These are phyloP conservation scores for Luperina testacea DNA, from an alignment of 2,888 invertebrate species.

Conservation along the genomic window DNA sequence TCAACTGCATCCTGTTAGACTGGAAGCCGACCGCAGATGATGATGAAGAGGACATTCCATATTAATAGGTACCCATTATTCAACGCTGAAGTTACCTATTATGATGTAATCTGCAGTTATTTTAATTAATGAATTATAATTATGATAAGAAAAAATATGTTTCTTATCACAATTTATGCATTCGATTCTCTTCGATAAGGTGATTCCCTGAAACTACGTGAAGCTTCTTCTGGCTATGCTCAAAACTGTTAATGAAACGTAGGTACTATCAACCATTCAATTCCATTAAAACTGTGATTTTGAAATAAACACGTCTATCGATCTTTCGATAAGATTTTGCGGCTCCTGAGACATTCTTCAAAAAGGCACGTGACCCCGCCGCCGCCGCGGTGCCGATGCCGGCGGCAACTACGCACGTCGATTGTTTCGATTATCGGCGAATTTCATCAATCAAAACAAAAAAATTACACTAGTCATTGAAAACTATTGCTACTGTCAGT, in stretches of 20 bases:
- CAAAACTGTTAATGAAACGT: not conserved
- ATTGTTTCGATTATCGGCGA: not conserved
- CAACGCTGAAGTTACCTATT: not conserved
- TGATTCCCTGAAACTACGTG: conserved; percentile 11
- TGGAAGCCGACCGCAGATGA: no score
- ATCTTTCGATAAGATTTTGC: not conserved
- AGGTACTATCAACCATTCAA: not conserved
- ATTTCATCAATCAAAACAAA: not conserved
- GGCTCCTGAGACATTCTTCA: not conserved
- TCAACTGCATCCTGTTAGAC: no score
- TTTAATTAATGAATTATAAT: not conserved
- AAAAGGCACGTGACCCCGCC: not conserved
- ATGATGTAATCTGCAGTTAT: conserved; percentile 17
- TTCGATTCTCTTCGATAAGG: conserved; percentile 14
- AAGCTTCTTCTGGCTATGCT: conserved; percentile 2
- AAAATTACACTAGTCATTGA: no score
- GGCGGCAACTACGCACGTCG: no score
- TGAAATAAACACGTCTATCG: not conserved
- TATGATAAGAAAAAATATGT: conserved; percentile 14
- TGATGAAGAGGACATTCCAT: not conserved
- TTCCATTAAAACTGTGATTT: not conserved
- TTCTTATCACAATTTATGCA: conserved; percentile 9
- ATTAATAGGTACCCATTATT: conserved; percentile 7
- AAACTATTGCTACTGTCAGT: no score
- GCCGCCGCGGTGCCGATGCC: no score